phyloP scores from a whole-genome alignment of 2,888 invertebrate species.

The Unio pictorum region DNA sequence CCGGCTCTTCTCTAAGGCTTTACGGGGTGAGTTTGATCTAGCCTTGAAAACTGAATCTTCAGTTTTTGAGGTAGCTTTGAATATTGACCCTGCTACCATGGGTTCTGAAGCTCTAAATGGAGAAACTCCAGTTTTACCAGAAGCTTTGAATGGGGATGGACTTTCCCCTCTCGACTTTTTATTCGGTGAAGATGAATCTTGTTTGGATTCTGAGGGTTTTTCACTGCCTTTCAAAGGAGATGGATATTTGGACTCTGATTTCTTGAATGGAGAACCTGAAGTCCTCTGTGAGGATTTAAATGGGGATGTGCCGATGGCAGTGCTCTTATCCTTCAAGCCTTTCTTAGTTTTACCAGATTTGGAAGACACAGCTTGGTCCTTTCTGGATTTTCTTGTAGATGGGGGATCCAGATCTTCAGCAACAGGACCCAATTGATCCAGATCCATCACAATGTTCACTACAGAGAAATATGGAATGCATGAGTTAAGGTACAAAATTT shows the following conservation, averaged over 20 bases:
- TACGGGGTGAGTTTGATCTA: constrained; percentile 1
- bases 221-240: constrained; percentile 2
- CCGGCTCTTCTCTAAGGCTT: constrained; percentile 4
- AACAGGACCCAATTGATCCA: constrained; percentile 29
- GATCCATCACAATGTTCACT: constrained; percentile 29
- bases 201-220: constrained; percentile 23
- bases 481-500: no score
- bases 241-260: no score
- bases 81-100: constrained; percentile 11
- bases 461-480: no score
- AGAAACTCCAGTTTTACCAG: constrained; percentile 3
- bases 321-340: constrained; percentile 13
- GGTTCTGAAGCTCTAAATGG: constrained; percentile 14
- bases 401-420: constrained; percentile 17
- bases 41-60: constrained; percentile 30
- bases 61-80: constrained; percentile 16
- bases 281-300: constrained; percentile 7
- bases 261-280: no score
- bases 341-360: constrained; percentile 17
- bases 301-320: constrained; percentile 10
- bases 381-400: constrained; percentile 12
- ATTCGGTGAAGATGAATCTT: constrained; percentile 1
- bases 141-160: constrained; percentile 14
- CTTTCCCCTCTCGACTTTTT: background rate
- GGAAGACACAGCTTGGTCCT: constrained; percentile 22